phyloP scores from a whole-genome alignment of 2,113 vertebrate genomes.

The Corythoichthys haematopterus region DNA sequence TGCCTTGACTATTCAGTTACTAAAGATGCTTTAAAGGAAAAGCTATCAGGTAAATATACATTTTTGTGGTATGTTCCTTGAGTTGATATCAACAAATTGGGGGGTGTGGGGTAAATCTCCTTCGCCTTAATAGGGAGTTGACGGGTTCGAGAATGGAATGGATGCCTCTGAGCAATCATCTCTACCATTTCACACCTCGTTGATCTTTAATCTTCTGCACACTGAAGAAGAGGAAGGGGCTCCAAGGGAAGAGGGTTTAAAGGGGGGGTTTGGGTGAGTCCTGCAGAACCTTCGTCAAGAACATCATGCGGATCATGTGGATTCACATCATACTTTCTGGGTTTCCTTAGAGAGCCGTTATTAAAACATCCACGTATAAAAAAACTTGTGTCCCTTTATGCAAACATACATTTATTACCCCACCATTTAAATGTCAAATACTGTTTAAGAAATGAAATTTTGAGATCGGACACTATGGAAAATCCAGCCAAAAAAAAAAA shows the following conservation, averaged over 20 bases:
- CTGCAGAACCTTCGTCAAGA: no score
- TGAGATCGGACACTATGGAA: no score
- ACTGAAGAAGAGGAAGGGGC: slow-evolving; percentile 22
- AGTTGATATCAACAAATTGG: background rate
- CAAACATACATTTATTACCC: no score
- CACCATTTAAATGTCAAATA: no score
- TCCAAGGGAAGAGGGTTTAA: background rate
- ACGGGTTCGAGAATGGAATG: slow-evolving; percentile 53
- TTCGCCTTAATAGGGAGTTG: slow-evolving; percentile 46
- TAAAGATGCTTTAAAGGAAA: background rate
- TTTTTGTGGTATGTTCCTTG: slow-evolving; percentile 20
- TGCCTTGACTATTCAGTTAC: no score
- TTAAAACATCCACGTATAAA: no score
- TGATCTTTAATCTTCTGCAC: slow-evolving; percentile 52
- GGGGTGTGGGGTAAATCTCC: slow-evolving; percentile 22
- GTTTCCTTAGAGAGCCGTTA: no score
- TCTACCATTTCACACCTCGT: slow-evolving; percentile 57
- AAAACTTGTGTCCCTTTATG: no score
- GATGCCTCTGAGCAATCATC: slow-evolving; percentile 54
- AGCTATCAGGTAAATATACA: background rate
- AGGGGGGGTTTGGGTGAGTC: background rate
- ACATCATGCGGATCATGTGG: no score
- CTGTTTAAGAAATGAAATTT: no score
- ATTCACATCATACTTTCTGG: no score
- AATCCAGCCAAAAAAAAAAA: no score